Evolutionary conservation across 2,113 vertebrate species (phyloP).

Genomic region (Lophochroa leadbeateri): DNA sequence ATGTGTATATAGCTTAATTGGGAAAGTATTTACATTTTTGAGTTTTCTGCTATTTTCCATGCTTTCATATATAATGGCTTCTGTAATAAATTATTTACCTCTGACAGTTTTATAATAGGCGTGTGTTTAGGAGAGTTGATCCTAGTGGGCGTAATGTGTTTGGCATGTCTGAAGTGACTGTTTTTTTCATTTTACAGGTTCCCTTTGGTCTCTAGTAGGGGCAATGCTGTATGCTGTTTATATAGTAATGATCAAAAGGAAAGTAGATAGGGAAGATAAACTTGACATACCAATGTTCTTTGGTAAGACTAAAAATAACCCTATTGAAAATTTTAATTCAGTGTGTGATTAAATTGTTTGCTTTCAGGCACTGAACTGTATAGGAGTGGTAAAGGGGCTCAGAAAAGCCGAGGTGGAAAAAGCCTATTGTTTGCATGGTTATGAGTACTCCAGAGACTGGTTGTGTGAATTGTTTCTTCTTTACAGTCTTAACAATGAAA

Average conservation of each 20-base stretch:
- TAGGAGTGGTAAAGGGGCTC: neutral
- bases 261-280: conserved; percentile 94
- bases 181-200: conserved; percentile 75
- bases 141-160: neutral
- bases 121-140: neutral
- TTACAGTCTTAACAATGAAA: neutral
- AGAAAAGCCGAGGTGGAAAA: neutral
- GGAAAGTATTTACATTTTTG: neutral
- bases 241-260: conserved; percentile 96
- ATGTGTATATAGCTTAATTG: neutral
- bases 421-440: neutral
- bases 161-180: neutral
- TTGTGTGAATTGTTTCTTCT: neutral
- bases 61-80: neutral
- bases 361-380: neutral
- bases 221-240: conserved; percentile 92
- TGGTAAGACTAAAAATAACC: conserved; percentile 77
- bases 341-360: neutral
- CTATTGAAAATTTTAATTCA: neutral
- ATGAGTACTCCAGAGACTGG: neutral
- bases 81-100: neutral
- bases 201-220: conserved; percentile 92
- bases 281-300: conserved; percentile 98
- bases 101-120: neutral
- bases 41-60: neutral